Percentiles rank a stretch among this genome's conserved stretches.
phyloP scores from a whole-genome alignment of 2,797 vertebrate genomes.

The Acrossocheilus wenchowensis region DNA sequence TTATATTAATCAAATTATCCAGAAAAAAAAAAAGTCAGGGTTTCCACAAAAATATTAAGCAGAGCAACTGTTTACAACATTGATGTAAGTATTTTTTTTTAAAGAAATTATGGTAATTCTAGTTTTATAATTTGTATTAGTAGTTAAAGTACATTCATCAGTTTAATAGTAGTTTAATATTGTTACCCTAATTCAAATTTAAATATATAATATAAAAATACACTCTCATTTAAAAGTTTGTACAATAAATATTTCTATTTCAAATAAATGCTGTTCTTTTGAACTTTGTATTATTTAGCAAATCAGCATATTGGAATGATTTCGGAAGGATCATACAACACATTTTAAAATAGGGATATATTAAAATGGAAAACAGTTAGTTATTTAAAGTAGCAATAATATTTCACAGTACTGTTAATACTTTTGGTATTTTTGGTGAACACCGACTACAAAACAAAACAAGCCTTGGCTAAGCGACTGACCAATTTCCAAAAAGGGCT shows the following conservation, averaged over 20 bases:
- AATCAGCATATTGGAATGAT: neutral
- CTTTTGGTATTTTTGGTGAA: neutral
- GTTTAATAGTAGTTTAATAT: neutral
- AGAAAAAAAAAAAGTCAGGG: neutral
- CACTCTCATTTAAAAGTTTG: neutral
- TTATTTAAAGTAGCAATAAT: neutral
- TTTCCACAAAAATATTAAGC: neutral
- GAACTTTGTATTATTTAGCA: neutral
- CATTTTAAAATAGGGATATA: neutral
- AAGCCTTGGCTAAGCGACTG: neutral
- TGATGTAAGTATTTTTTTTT: neutral
- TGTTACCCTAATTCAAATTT: neutral
- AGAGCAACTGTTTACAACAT: neutral
- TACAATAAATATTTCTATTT: neutral
- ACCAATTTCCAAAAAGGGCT: constrained; percentile 32
- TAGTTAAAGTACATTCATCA: neutral
- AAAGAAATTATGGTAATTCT: neutral
- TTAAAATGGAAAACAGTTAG: neutral
- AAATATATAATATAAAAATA: neutral
- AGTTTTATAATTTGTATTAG: neutral
- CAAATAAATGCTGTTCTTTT: neutral
- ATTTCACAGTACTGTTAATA: neutral
- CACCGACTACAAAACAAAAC: neutral
- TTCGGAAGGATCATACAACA: neutral
- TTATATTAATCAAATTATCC: neutral